phyloP scores from a whole-genome alignment of 2,113 vertebrate species.

The Rostratula benghalensis region DNA sequence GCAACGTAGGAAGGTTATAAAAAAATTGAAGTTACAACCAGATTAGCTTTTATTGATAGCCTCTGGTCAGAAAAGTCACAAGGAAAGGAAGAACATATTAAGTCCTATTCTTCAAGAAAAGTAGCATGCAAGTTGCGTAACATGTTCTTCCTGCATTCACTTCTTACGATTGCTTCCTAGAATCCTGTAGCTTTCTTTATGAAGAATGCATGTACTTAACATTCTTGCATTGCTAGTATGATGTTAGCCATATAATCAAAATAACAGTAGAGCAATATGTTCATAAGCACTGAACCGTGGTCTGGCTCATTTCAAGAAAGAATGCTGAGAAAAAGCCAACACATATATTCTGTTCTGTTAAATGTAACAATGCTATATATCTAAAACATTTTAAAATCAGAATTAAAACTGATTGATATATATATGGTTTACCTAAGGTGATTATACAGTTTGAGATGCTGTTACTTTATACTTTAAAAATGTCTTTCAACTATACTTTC shows the following conservation, averaged over 20 bases:
- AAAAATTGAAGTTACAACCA: neutral
- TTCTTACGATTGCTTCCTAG: neutral
- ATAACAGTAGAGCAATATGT: neutral
- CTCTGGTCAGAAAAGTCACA: neutral
- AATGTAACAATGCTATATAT: neutral
- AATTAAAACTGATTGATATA: neutral
- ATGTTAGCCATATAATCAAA: neutral
- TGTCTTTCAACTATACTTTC: constrained; percentile 35
- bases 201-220: neutral
- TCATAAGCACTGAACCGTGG: neutral
- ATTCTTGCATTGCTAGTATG: neutral
- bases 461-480: constrained; percentile 38
- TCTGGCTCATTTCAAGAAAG: neutral
- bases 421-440: neutral
- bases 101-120: neutral
- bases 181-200: neutral
- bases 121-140: neutral
- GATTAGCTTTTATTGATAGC: neutral
- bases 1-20: neutral
- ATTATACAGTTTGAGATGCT: constrained; percentile 28
- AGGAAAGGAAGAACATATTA: neutral
- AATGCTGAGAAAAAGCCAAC: neutral
- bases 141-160: neutral
- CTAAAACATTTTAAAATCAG: neutral
- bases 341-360: neutral